These are phyloP conservation scores for Probosciger aterrimus DNA, from an alignment of 2,113 vertebrate genomes.

Conservation along the genomic window DNA sequence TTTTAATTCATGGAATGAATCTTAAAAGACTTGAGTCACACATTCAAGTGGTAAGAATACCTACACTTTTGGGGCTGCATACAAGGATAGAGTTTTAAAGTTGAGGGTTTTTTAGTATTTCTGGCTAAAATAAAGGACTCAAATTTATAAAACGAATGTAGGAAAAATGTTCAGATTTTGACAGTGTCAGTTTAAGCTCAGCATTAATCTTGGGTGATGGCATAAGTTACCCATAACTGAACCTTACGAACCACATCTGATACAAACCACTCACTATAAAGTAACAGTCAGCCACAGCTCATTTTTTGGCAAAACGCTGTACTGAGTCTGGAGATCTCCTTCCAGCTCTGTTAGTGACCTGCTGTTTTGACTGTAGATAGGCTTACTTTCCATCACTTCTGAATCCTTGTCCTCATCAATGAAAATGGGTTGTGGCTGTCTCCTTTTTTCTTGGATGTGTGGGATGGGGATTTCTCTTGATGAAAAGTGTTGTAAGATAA, in stretches of 20 bases:
- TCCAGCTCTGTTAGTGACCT: neutral
- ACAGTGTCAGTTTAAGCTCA: neutral
- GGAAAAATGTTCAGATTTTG: neutral
- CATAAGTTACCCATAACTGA: neutral
- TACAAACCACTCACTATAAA: neutral
- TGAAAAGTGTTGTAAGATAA: neutral
- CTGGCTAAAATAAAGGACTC: neutral
- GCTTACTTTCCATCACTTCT: neutral
- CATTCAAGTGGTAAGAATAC: neutral
- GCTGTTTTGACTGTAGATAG: neutral
- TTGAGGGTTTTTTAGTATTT: neutral
- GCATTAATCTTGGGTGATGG: neutral
- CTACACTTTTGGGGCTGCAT: neutral
- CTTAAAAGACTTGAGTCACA: neutral
- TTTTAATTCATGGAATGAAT: neutral
- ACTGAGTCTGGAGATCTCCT: neutral
- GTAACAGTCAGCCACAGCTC: neutral
- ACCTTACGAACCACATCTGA: neutral
- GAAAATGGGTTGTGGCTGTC: neutral
- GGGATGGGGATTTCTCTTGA: neutral
- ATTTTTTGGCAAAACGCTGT: neutral
- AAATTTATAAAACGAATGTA: neutral
- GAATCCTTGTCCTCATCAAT: neutral
- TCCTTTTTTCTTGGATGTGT: neutral
- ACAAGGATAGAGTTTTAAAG: neutral